Evolutionary conservation across 1,140 invertebrate species (phyloP), one percentile per base, ranked within the genome.

Genomic region (Helicoverpa armigera): DNA sequence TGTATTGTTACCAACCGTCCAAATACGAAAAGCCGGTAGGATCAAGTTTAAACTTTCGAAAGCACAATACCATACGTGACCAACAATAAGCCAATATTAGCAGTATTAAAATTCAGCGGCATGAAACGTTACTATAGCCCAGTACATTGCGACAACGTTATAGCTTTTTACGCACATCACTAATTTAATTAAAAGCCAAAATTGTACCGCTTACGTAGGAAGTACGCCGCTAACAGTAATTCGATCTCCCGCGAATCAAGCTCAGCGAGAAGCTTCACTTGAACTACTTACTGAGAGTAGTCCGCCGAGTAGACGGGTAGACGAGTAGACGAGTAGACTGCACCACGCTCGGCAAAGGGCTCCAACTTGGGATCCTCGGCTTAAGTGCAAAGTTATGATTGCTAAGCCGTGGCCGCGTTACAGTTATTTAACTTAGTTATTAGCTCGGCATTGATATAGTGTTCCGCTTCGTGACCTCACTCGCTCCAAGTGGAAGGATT

Each of bases 351-450:
- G 43, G 48, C 67, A 53, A 70, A 53, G 18, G 67, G 67, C 67
- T 31, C 50, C 50, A 70, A 70, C 67, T 70, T 70, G 23, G 12
- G 12, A 54, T 69, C 65, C 67, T 53, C 67, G 10, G 67, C 67
- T 70, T 54, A 70, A 70, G 67, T 70, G 67, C 67, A 70, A 70
- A 70, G 67, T 70, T 70, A 70, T 70, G 67, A 70, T 70, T 70
- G 67, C 67, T 70, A 54, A 70, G 67, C 67, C n/a, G 18, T 53
- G 67, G 50, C 65, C 50, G 67, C 50, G 67, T 70, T 70, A 70
- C 67, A 70, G 69, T 72, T 70, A 72, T 72, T 54, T 72, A 72
- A 72, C 69, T 54, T 72, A 31, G 50, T 72, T 72, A 72, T 54
- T 54, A 72, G 50, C 48, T 31, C 50, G 69, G 13, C 69, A 54